Conservation (phyloP, 1,140 invertebrate genomes). For the Cydia splendana region DNA sequence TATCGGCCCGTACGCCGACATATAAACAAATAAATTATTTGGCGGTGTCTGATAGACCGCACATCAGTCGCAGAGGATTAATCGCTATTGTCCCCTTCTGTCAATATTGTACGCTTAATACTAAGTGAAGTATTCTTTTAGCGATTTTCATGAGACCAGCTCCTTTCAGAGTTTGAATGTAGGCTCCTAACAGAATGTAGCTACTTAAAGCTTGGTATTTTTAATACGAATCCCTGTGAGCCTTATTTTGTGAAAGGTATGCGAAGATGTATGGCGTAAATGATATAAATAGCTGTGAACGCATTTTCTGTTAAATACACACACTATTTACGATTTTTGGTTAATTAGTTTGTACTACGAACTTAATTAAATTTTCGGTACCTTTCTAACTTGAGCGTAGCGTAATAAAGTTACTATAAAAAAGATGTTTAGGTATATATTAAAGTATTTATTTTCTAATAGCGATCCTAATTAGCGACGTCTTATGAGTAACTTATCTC, state of each 20-base stretch:
- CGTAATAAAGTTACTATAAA: too few relatives aligned
- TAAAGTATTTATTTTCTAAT: too few relatives aligned
- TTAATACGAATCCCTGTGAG: constrained; percentile 11
- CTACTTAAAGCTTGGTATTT: constrained; percentile 1
- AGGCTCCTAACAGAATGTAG: constrained; percentile 6
- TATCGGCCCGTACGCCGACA: too few relatives aligned
- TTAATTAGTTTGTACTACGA: too few relatives aligned
- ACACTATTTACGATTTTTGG: background rate
- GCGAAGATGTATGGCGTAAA: background rate
- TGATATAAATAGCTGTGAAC: background rate
- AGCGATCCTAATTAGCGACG: too few relatives aligned
- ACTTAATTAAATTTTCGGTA: too few relatives aligned
- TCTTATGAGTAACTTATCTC: too few relatives aligned
- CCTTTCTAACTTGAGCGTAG: too few relatives aligned
- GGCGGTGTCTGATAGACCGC: too few relatives aligned
- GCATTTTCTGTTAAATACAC: background rate
- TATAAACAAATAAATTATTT: too few relatives aligned
- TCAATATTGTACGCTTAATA: constrained; percentile 9
- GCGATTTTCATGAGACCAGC: background rate
- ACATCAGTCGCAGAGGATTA: background rate
- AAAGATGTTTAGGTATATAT: too few relatives aligned
- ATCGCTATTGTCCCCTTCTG: background rate
- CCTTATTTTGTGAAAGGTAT: background rate
- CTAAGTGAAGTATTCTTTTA: constrained; percentile 9
- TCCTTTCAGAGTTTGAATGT: constrained; percentile 11